These are phyloP conservation scores for Drosophila nikananu DNA, from an alignment of 1,140 invertebrate genomes.

Conservation along the genomic window DNA sequence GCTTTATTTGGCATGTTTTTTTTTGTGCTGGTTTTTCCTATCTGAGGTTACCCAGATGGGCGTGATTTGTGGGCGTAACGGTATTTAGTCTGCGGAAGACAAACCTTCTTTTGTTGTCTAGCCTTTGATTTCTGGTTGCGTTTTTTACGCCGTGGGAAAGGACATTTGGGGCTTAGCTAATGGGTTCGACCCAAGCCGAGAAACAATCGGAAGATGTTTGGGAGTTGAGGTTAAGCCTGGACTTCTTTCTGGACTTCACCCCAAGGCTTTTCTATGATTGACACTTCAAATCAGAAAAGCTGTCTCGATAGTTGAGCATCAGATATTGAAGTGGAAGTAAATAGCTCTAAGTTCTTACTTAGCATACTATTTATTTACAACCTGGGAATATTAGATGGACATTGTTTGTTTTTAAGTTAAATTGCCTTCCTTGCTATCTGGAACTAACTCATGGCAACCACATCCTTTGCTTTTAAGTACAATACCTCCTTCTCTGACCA, in stretches of 20 bases:
- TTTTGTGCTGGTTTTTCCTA: constrained; percentile 6
- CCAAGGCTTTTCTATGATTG: background rate
- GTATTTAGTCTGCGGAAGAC: constrained; percentile 63
- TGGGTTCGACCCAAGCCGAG: constrained; percentile 51
- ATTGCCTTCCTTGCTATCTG: background rate
- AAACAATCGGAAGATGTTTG: constrained; percentile 28
- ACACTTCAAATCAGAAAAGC: constrained; percentile 3
- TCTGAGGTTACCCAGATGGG: constrained; percentile 63
- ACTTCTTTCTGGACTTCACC: background rate
- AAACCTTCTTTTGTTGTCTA: constrained; percentile 77
- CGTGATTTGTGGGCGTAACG: constrained; percentile 81
- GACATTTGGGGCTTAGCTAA: constrained; percentile 62
- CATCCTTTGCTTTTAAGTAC: background rate
- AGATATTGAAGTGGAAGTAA: background rate
- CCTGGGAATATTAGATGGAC: background rate
- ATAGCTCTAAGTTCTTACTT: background rate
- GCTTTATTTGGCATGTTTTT: constrained; percentile 21
- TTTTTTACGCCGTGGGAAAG: constrained; percentile 47
- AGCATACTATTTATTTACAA: background rate
- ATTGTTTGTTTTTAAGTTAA: background rate
- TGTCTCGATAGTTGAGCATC: background rate
- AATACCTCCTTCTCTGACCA: background rate
- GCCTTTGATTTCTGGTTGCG: constrained; percentile 60
- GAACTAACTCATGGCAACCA: background rate
- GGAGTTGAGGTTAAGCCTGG: background rate